These are phyloP conservation scores for Phyllostomus discolor DNA, from an alignment of 2,113 vertebrate species.

Conservation along the genomic window DNA sequence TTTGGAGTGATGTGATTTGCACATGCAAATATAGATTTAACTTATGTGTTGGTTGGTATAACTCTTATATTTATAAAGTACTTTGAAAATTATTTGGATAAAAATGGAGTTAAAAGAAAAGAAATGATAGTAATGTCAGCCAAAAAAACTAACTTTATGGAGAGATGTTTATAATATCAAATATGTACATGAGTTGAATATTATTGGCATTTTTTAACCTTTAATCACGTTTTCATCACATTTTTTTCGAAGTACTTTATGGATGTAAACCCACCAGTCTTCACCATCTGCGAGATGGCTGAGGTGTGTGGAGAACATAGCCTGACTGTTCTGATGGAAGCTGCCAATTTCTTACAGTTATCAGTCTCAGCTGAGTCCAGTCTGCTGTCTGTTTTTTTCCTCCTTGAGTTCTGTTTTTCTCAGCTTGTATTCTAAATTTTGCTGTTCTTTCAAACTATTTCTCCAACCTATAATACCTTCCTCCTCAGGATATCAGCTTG, in stretches of 20 bases:
- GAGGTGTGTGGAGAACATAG: neutral
- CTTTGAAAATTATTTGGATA: slow-evolving; percentile 43
- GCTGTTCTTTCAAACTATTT: neutral
- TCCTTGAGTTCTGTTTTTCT: slow-evolving; percentile 19
- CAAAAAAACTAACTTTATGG: neutral
- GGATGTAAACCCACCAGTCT: neutral
- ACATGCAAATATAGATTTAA: neutral
- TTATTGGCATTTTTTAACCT: neutral
- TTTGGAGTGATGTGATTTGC: slow-evolving; percentile 9
- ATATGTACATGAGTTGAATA: neutral
- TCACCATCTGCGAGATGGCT: neutral
- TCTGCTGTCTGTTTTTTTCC: neutral
- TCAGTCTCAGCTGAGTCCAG: neutral
- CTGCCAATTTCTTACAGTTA: neutral
- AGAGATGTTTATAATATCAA: neutral
- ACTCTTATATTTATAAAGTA: slow-evolving; percentile 39
- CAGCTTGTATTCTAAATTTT: neutral
- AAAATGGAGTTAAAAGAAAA: slow-evolving; percentile 20
- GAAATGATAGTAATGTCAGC: neutral
- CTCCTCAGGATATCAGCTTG: neutral
- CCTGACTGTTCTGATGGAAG: neutral
- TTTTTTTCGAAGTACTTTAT: slow-evolving; percentile 16
- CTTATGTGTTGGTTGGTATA: neutral
- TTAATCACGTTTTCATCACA: neutral
- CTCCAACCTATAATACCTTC: neutral